phyloP scores from a whole-genome alignment of 1,140 invertebrate species.

The Notospermus geniculatus region DNA sequence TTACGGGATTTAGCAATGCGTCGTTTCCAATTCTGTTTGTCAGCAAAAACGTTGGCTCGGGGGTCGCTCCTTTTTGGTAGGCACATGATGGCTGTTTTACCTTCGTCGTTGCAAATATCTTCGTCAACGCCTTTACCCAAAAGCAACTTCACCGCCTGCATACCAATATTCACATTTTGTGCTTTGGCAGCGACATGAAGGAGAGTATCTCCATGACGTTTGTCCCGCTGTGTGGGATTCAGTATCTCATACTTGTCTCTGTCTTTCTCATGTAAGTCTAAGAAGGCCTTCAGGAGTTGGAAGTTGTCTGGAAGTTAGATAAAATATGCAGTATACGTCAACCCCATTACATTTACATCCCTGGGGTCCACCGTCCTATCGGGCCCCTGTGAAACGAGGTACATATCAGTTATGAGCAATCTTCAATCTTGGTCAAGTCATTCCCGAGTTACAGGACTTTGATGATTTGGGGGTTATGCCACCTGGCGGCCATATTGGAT shows the following conservation, averaged over 20 bases:
- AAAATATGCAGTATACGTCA: constrained; percentile 1
- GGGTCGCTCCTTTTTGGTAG: constrained; percentile 35
- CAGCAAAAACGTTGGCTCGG: constrained; percentile 18
- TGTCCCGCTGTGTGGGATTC: constrained; percentile 19
- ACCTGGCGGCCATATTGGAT: no score
- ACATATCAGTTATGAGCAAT: no score
- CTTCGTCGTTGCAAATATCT: constrained; percentile 29
- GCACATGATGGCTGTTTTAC: constrained; percentile 33
- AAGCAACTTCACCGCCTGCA: constrained; percentile 33
- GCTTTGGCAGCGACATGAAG: constrained; percentile 35
- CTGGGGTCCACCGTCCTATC: no score
- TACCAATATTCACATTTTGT: constrained; percentile 31
- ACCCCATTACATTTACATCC: no score
- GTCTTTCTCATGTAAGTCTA: constrained; percentile 27
- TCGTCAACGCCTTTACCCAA: constrained; percentile 29
- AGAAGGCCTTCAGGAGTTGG: constrained; percentile 31
- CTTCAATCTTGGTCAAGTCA: no score
- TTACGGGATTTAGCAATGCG: no score
- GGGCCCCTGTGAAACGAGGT: no score
- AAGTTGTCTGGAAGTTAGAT: constrained; percentile 29
- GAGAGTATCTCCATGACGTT: constrained; percentile 32
- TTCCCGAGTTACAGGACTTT: no score
- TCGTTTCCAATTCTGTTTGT: no score
- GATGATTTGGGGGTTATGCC: no score
- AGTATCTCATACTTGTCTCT: constrained; percentile 26